These are phyloP conservation scores for Scaptomyza parva DNA, from an alignment of 2,888 invertebrate genomes.

Conservation along the genomic window DNA sequence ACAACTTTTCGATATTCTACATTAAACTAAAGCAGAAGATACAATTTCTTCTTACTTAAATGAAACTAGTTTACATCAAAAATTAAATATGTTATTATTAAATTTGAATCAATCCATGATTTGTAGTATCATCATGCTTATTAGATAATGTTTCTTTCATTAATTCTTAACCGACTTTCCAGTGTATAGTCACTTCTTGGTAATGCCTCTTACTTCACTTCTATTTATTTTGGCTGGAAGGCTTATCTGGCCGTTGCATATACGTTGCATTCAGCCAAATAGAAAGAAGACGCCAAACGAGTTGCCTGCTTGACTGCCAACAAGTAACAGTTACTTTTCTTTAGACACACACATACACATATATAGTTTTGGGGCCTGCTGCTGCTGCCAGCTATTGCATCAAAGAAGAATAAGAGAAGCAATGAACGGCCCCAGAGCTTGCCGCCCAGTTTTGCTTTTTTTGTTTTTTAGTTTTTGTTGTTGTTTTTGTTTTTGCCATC, in stretches of 20 bases:
- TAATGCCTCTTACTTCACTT: background rate
- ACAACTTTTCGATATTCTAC: too few species aligned
- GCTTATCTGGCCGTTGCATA: slow-evolving; percentile 40
- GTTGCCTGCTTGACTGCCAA: slow-evolving; percentile 61
- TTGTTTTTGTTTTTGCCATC: slow-evolving; percentile 9
- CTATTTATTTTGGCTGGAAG: slow-evolving; percentile 33
- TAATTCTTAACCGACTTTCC: slow-evolving; percentile 3
- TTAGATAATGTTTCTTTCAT: too few species aligned
- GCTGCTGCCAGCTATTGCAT: slow-evolving; percentile 34
- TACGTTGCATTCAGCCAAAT: slow-evolving; percentile 54
- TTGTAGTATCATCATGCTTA: too few species aligned
- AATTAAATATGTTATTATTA: too few species aligned
- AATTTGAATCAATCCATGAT: too few species aligned
- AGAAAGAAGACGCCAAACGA: slow-evolving; percentile 75
- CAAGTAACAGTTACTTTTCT: slow-evolving; percentile 76
- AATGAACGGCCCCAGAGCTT: slow-evolving; percentile 26
- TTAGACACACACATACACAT: slow-evolving; percentile 28
- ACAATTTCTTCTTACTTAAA: too few species aligned
- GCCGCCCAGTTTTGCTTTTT: slow-evolving; percentile 21
- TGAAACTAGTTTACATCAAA: too few species aligned
- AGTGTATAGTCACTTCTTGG: slow-evolving; percentile 21
- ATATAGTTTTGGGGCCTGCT: slow-evolving; percentile 51
- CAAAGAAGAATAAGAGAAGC: slow-evolving; percentile 6
- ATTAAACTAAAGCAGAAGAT: too few species aligned
- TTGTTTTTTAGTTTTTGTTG: too few species aligned